Evolutionary conservation across 2,888 invertebrate genomes (phyloP), one percentile per base, ranked within the genome.

Genomic region (Epistrophe grossulariae): DNA sequence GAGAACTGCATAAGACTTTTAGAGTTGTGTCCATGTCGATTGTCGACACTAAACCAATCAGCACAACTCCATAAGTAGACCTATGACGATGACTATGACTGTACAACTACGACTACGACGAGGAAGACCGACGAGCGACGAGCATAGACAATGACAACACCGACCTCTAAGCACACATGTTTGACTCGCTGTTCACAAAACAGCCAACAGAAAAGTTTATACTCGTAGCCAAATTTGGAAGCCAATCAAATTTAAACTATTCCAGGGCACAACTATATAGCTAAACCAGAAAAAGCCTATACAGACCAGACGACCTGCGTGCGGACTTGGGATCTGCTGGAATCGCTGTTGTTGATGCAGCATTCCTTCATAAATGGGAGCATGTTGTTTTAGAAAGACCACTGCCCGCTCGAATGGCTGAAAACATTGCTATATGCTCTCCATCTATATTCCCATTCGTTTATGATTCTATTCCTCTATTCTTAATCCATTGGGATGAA

Each of bases 211-310:
- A 57, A 19, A 24, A 62, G 62, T 62, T 62, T 57, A 77, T 17
- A 66, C 68, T 43, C 55, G 71, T 55, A 60, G 35, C 88, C 84
- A 88, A 88, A 88, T 84, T 80, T 84, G 88, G 88, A 62, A 77
- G 73, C 88, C 88, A 88, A 88, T 88, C 88, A 88, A 88, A 88
- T 88, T 88, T 88, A 83, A 88, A 84, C 79, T 80, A 88, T 84
- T 77, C 73, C 77, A 77, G 77, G 74, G 66, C 68, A 59, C 60
- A 43, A 66, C 71, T 45, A 43, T n/a, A 43, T 10, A n/a, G 57
- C n/a, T 24, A 5, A 15, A 60, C 19, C 60, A 60, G 60, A 62
- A 62, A 43, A 43, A 62, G 62, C 40, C 40, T 62, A 70, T 17
- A 50, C 28, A 10, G 2, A 10, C 7, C 31, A 48, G 40, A 55